Conservation (phyloP, 2,113 vertebrate genomes). For the Istiophorus platypterus region DNA sequence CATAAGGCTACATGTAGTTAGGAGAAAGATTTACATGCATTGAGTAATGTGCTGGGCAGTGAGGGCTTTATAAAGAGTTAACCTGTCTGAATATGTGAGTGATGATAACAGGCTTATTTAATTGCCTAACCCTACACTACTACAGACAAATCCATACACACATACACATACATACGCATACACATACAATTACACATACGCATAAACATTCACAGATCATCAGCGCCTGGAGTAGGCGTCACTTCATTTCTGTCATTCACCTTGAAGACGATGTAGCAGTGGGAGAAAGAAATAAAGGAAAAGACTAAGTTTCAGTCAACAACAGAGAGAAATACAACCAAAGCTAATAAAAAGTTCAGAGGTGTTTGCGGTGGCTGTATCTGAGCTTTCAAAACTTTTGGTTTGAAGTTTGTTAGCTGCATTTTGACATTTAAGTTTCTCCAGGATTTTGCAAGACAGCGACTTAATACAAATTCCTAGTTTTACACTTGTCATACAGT, state of each 20-base stretch:
- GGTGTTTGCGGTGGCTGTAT: conserved; percentile 18
- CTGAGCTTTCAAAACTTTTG: conserved; percentile 11
- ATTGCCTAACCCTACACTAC: conserved; percentile 67
- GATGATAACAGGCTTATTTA: conserved; percentile 75
- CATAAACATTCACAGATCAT: conserved; percentile 20
- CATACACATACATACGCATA: conserved; percentile 27
- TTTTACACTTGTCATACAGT: not conserved
- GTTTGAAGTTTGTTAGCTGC: no score
- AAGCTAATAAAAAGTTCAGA: conserved; percentile 37
- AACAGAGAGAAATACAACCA: conserved; percentile 4
- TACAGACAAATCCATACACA: conserved; percentile 1
- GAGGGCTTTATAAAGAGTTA: conserved; percentile 67
- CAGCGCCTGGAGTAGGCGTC: conserved; percentile 33
- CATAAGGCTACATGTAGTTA: conserved; percentile 40
- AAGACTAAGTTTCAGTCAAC: conserved; percentile 6
- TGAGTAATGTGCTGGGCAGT: conserved; percentile 63
- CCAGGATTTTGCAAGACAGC: not conserved
- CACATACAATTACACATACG: not conserved
- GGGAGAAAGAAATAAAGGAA: conserved; percentile 11
- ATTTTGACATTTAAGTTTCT: no score
- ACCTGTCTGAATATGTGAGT: conserved; percentile 74
- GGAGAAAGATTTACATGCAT: conserved; percentile 73
- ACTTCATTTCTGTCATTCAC: conserved; percentile 58
- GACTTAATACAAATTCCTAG: no score
- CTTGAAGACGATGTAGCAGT: conserved; percentile 53